phyloP scores from a whole-genome alignment of 2,797 vertebrate species.

The Amblyraja radiata region DNA sequence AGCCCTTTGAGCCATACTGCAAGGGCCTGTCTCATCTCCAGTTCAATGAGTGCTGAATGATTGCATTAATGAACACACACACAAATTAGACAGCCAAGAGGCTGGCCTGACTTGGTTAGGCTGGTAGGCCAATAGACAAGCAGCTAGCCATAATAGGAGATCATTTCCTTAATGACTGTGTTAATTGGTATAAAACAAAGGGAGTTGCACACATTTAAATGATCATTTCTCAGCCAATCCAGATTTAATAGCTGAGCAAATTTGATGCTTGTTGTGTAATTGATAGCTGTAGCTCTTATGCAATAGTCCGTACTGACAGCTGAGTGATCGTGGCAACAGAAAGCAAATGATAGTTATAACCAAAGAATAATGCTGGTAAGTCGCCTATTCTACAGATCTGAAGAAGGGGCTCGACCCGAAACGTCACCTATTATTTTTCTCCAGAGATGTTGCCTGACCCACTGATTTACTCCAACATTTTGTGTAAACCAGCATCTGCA shows the following conservation, averaged over 20 bases:
- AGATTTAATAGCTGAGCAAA: conserved; percentile 74
- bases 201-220: conserved; percentile 83
- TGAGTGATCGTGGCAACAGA: conserved; percentile 25
- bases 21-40: background rate
- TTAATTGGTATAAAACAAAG: conserved; percentile 94
- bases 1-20: too few relatives aligned
- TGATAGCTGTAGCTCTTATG: conserved; percentile 40
- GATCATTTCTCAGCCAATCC: conserved; percentile 81
- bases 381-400: background rate
- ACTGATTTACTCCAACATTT: too few relatives aligned
- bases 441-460: too few relatives aligned
- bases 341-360: background rate
- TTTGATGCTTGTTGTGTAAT: conserved; percentile 50
- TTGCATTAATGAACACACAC: conserved; percentile 49
- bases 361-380: conserved; percentile 10
- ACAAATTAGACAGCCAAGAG: conserved; percentile 54
- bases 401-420: too few relatives aligned
- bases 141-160: conserved; percentile 64
- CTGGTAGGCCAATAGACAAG: conserved; percentile 59
- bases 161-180: conserved; percentile 81
- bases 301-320: conserved; percentile 4
- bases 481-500: too few relatives aligned
- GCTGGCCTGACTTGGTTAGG: conserved; percentile 54
- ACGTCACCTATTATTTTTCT: too few relatives aligned
- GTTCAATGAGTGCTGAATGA: background rate